Evolutionary conservation across 2,797 vertebrate species (phyloP).

Genomic region (Trachurus trachurus): DNA sequence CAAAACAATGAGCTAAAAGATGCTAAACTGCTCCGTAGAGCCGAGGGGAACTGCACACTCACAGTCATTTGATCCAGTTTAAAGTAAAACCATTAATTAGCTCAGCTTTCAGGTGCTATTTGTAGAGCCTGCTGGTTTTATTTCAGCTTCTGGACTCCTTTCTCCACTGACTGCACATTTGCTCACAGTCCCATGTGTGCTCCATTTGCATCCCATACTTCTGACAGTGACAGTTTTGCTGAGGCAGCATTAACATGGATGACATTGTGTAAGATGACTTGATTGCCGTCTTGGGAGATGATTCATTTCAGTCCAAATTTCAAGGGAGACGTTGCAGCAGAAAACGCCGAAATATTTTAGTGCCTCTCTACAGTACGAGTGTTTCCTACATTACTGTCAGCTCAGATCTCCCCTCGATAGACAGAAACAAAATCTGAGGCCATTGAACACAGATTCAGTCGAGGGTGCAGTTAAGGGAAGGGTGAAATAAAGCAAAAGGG

Average conservation of each 20-base stretch:
- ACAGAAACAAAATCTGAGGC: background rate
- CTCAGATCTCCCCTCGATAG: background rate
- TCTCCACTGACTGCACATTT: background rate
- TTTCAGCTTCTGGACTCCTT: background rate
- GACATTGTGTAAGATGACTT: slow-evolving; percentile 2
- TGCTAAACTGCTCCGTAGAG: no score
- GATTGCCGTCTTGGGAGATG: slow-evolving; percentile 17
- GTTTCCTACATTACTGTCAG: background rate
- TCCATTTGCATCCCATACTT: background rate
- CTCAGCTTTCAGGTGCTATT: background rate
- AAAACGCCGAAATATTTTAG: background rate
- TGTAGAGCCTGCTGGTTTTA: background rate
- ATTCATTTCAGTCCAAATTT: slow-evolving; percentile 6
- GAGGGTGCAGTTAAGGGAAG: background rate
- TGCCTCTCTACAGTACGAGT: fast-evolving
- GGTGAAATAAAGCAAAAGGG: background rate
- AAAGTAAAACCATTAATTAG: background rate
- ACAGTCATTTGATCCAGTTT: background rate
- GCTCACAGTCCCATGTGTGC: no score
- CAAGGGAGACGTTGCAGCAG: background rate
- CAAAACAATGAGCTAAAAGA: no score
- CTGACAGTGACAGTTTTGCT: slow-evolving; percentile 3
- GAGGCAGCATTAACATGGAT: slow-evolving; percentile 19
- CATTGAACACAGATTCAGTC: background rate
- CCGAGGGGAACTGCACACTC: no score